Base-by-base conservation (phyloP, 1,140 invertebrate species). In the Temnothorax nylanderi region DNA sequence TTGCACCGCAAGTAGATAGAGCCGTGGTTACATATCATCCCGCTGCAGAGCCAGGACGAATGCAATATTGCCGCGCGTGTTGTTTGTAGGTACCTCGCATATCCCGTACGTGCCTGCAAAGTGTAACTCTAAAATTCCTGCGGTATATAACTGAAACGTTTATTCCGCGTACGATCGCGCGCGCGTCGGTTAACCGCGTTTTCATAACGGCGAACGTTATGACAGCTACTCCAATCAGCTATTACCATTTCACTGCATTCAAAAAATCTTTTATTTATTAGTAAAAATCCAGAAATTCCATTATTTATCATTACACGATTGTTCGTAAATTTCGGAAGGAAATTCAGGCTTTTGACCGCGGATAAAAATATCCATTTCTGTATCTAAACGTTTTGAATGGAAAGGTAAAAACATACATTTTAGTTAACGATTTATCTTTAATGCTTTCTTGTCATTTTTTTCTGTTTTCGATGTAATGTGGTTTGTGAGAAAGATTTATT, bases 91-190 rank as follows among this genome's bases (percentile, higher is more conserved):
- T 82, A 5, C 26, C 80, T 60, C 54, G 80, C 67, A 82, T 47
- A 74, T 82, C 37, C 54, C 13, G 67, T 74, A 82, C 80, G 41
- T 82, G 65, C 37, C 10, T 49, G 80, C 54, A 60, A 75, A 74
- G 69, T 75, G 80, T 84, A 84, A 84, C 80, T 84, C 41, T 75
- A 84, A 84, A 84, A 75, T 84, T 75, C 69, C 80, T 75, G 80
- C 41, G 56, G 54, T 62, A 44, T 75, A 49, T 47, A 74, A 74
- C 69, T 49, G 82, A 51, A 85, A 85, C 82, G 82, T 78, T 77
- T 78, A 78, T 78, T n/a, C 82, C 49, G 60, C 58, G 49, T 54
- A 21, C 26, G 74, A 77, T 78, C 44, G 47, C 41, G n/a, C 41
- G n/a, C 37, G 51, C 49, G 37, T 82, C 67, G 80, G 67, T 41